Percentiles rank a stretch among this genome's conserved stretches.
Conservation (phyloP, 2,888 invertebrate species). For the Himalopsyche tibetana region DNA sequence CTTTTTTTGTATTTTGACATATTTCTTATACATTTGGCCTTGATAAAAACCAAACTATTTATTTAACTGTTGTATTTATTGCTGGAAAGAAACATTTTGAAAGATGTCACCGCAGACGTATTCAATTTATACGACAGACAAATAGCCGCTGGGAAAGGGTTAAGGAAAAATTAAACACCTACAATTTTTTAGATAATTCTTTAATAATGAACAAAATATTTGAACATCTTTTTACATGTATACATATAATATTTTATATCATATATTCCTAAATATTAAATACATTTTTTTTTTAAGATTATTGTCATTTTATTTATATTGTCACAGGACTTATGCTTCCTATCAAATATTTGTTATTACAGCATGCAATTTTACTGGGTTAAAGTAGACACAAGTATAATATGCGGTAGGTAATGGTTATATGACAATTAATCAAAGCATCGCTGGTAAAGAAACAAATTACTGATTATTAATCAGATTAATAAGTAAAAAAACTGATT, state of each 20-base stretch:
- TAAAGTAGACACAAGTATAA: slow-evolving; percentile 18
- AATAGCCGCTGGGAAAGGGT: no score
- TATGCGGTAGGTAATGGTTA: no score
- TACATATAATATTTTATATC: slow-evolving; percentile 37
- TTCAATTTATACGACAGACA: no score
- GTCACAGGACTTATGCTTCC: slow-evolving; percentile 22
- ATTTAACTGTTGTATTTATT: no score
- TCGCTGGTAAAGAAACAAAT: no score
- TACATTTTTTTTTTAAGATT: slow-evolving; percentile 39
- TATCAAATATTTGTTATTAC: slow-evolving; percentile 26
- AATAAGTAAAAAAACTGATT: background rate
- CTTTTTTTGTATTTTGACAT: no score
- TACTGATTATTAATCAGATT: background rate
- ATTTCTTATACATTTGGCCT: no score
- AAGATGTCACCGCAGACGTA: no score
- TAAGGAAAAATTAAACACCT: background rate
- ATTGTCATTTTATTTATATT: slow-evolving; percentile 40
- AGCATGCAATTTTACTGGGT: slow-evolving; percentile 23
- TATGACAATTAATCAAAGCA: no score
- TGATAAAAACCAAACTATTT: no score
- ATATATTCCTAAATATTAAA: slow-evolving; percentile 17
- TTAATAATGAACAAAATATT: slow-evolving; percentile 43
- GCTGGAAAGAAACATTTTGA: no score
- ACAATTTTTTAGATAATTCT: background rate
- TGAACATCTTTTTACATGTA: slow-evolving; percentile 40